phyloP scores from a whole-genome alignment of 2,113 vertebrate genomes.

The Nematolebias whitei region DNA sequence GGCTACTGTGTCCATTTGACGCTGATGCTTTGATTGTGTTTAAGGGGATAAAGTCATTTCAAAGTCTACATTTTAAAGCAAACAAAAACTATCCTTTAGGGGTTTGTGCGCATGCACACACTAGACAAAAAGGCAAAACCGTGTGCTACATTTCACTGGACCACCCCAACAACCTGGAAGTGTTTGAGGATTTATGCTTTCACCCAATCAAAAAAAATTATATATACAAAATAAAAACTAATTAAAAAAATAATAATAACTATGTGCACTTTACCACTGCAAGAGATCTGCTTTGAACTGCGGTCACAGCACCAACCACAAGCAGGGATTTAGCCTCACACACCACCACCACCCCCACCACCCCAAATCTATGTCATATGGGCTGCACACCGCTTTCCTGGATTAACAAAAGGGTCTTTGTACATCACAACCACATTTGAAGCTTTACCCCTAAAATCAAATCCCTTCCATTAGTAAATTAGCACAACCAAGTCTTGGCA shows the following conservation, averaged over 20 bases:
- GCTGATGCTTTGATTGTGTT: slow-evolving; percentile 26
- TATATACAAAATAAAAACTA: too few species aligned
- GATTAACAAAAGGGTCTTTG: slow-evolving; percentile 48
- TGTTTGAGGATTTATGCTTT: slow-evolving; percentile 32
- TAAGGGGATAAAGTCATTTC: slow-evolving; percentile 32
- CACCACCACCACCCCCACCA: slow-evolving; percentile 1
- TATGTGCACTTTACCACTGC: slow-evolving; percentile 43
- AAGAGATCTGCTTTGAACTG: slow-evolving; percentile 27
- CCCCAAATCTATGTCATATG: slow-evolving; percentile 25
- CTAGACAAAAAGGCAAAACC: too few species aligned
- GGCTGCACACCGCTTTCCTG: slow-evolving; percentile 17
- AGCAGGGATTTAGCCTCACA: slow-evolving; percentile 50
- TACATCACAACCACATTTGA: not conserved
- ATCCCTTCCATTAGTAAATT: not conserved
- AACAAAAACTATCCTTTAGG: too few species aligned
- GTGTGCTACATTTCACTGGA: too few species aligned
- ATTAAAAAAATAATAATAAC: too few species aligned
- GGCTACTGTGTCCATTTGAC: not conserved
- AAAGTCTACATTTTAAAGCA: slow-evolving; percentile 20
- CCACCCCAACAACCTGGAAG: too few species aligned
- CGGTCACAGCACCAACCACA: slow-evolving; percentile 40
- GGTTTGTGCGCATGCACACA: too few species aligned
- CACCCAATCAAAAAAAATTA: slow-evolving; percentile 56
- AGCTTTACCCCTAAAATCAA: not conserved
- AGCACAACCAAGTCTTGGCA: not conserved